These are phyloP conservation scores for Pomatorhinus ruficollis DNA, from an alignment of 2,113 vertebrate species.

Conservation along the genomic window DNA sequence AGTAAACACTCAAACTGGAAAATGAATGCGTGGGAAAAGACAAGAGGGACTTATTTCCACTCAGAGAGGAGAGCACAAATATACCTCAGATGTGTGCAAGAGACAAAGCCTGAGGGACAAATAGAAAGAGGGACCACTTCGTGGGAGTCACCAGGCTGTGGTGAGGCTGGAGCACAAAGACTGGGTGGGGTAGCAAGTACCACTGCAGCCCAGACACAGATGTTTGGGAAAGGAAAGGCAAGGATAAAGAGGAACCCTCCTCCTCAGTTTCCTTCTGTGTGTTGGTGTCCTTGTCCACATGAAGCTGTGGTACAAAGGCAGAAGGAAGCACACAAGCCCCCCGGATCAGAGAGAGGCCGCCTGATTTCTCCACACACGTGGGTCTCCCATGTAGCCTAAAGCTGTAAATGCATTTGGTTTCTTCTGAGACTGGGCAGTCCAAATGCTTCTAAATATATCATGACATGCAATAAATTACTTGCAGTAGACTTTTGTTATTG, in stretches of 20 bases:
- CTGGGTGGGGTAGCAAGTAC: background rate
- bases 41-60: background rate
- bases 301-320: background rate
- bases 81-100: background rate
- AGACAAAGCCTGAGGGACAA: background rate
- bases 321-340: fast-evolving
- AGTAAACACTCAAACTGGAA: background rate
- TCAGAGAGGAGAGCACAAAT: background rate
- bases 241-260: background rate
- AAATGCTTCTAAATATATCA: background rate
- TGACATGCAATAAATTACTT: background rate
- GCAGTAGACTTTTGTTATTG: background rate
- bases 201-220: background rate
- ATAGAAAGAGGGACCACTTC: background rate
- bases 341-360: background rate
- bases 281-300: background rate
- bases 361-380: background rate
- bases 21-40: background rate
- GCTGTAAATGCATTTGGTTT: background rate
- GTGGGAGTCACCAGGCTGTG: background rate
- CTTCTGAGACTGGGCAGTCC: background rate
- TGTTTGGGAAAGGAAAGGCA: background rate
- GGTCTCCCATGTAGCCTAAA: background rate
- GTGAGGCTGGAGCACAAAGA: background rate
- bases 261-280: background rate